Evolutionary conservation across 2,888 invertebrate genomes (phyloP).

Genomic region (Busseola fusca): DNA sequence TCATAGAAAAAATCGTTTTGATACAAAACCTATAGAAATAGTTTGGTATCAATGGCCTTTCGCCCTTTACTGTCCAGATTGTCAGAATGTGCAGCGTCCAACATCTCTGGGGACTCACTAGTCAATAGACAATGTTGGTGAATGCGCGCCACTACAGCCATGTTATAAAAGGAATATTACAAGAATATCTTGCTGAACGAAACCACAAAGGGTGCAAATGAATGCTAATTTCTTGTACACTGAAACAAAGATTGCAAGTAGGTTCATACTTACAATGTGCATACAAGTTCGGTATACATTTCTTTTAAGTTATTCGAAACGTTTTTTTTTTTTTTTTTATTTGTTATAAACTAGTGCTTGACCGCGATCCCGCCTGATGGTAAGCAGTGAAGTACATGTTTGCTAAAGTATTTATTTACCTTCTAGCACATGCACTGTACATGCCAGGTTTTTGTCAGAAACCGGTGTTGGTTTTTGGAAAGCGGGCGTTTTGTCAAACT

Average conservation of each 20-base stretch:
- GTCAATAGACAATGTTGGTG: slow-evolving; percentile 51
- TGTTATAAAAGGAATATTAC: slow-evolving; percentile 22
- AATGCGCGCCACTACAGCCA: slow-evolving; percentile 25
- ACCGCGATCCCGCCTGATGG: no score
- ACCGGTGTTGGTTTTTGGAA: not conserved
- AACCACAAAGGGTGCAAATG: slow-evolving; percentile 50
- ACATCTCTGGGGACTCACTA: slow-evolving; percentile 35
- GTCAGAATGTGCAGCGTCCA: slow-evolving; percentile 15
- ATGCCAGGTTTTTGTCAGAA: not conserved
- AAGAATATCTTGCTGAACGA: slow-evolving; percentile 39
- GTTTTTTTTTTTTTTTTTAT: not conserved
- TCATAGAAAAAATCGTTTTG: not conserved
- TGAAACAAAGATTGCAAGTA: slow-evolving; percentile 24
- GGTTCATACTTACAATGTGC: slow-evolving; percentile 15
- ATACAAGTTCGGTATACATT: slow-evolving; percentile 5
- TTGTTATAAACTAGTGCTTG: no score
- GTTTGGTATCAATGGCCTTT: slow-evolving; percentile 23
- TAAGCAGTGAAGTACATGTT: no score
- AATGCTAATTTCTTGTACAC: slow-evolving; percentile 44
- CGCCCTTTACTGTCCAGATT: slow-evolving; percentile 11
- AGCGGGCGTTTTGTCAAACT: not conserved
- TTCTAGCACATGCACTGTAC: not conserved
- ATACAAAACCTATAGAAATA: slow-evolving; percentile 14
- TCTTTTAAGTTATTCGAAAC: slow-evolving; percentile 2
- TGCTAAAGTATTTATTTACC: not conserved